Percentiles rank a stretch among this genome's conserved stretches.
phyloP scores from a whole-genome alignment of 2,113 vertebrate genomes.

The Heteronetta atricapilla region DNA sequence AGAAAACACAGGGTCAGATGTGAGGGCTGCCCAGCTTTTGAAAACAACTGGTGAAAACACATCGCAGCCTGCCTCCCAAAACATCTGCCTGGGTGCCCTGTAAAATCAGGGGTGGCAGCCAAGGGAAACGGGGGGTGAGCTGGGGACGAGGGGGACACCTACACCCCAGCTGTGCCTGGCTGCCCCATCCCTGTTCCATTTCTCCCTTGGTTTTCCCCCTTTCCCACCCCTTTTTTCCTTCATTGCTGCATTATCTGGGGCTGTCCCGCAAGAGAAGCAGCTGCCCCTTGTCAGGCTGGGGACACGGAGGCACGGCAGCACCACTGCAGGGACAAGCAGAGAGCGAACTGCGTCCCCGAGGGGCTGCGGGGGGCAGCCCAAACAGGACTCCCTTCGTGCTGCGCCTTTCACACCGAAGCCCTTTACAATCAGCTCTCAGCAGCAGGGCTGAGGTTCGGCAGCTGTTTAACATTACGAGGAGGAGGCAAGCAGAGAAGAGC shows the following conservation, averaged over 20 bases:
- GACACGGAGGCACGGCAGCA: neutral
- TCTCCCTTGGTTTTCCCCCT: accelerated
- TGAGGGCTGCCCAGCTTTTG: neutral
- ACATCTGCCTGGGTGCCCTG: neutral
- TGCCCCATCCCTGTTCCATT: neutral
- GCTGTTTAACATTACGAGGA: neutral
- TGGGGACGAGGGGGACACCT: neutral
- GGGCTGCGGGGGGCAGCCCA: too few species aligned
- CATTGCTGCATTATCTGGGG: neutral
- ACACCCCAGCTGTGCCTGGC: neutral
- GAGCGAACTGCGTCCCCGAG: neutral
- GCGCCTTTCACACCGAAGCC: neutral
- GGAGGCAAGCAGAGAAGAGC: neutral
- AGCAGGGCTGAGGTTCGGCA: neutral
- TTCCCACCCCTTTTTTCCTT: too few species aligned
- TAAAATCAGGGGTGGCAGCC: neutral
- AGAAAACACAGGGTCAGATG: neutral
- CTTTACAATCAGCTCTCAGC: neutral
- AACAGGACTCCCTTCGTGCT: neutral
- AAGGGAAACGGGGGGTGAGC: neutral
- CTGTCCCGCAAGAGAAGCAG: neutral
- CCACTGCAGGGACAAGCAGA: accelerated
- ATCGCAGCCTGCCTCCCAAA: neutral
- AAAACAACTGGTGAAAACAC: neutral
- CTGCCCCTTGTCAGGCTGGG: neutral